These are phyloP conservation scores for Seira ritae DNA, from an alignment of 2,888 invertebrate genomes.

Conservation along the genomic window DNA sequence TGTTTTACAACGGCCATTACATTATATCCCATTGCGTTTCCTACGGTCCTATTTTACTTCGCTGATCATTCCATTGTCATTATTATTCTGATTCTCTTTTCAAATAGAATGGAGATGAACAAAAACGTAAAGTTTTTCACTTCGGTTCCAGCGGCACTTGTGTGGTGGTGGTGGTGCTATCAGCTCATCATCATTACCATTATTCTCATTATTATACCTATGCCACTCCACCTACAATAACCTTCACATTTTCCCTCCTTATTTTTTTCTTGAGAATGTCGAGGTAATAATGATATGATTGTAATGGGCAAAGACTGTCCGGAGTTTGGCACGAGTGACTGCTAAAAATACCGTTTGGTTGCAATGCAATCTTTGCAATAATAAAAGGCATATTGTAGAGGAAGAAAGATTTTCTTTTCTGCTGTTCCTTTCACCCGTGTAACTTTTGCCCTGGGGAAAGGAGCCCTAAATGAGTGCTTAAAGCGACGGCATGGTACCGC, in stretches of 20 bases:
- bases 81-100: no score
- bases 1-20: conserved; percentile 71
- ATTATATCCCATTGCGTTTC: conserved; percentile 68
- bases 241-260: conserved; percentile 19
- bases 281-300: neutral
- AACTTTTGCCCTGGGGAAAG: neutral
- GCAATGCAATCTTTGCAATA: no score
- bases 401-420: neutral
- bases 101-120: no score
- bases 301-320: no score
- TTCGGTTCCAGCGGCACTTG: neutral
- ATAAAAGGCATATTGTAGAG: conserved; percentile 45
- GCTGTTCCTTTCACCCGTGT: neutral
- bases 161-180: conserved; percentile 12
- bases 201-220: no score
- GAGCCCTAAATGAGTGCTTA: no score
- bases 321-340: no score
- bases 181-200: conserved; percentile 41
- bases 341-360: no score
- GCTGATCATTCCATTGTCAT: conserved; percentile 40
- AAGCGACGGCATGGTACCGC: no score
- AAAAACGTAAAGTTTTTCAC: no score
- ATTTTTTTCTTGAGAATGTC: conserved; percentile 32
- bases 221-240: conserved; percentile 19
- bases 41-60: conserved; percentile 54